Percentiles rank a stretch among this genome's conserved stretches.
These are phyloP conservation scores for Sebastes wilsoni DNA, from an alignment of 2,797 vertebrate genomes.

Conservation along the genomic window DNA sequence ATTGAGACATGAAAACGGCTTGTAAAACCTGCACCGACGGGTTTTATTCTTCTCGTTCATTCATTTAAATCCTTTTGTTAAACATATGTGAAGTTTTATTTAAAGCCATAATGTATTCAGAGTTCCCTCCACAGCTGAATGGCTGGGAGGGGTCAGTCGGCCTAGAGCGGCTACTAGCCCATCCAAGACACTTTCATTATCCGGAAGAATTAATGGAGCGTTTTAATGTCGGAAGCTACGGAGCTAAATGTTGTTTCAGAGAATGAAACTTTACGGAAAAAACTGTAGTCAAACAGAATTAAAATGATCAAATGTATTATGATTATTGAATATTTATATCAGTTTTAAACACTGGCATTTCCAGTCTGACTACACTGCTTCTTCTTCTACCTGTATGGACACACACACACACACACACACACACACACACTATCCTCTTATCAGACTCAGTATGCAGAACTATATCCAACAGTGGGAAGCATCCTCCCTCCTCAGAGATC, in stretches of 20 bases:
- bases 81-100: not conserved
- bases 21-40: not conserved
- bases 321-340: not conserved
- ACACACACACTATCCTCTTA: slow-evolving; percentile 27
- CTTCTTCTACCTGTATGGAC: not conserved
- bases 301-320: not conserved
- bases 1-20: not conserved
- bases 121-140: not conserved
- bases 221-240: slow-evolving; percentile 18
- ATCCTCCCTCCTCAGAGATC: slow-evolving; percentile 61
- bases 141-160: not conserved
- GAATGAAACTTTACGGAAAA: not conserved
- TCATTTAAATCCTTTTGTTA: not conserved
- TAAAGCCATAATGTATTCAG: not conserved
- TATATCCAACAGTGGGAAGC: slow-evolving; percentile 46
- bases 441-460: slow-evolving; percentile 63
- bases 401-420: not conserved
- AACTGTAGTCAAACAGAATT: not conserved
- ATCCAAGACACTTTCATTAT: slow-evolving; percentile 19
- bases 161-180: not conserved
- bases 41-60: not conserved
- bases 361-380: not conserved
- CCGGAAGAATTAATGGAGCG: slow-evolving; percentile 22
- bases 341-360: not conserved
- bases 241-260: slow-evolving; percentile 16